A percentile compares a stretch with the other conserved stretches of the same genome.
Conservation (phyloP, 2,797 vertebrate species). For the Acanthis flammea region DNA sequence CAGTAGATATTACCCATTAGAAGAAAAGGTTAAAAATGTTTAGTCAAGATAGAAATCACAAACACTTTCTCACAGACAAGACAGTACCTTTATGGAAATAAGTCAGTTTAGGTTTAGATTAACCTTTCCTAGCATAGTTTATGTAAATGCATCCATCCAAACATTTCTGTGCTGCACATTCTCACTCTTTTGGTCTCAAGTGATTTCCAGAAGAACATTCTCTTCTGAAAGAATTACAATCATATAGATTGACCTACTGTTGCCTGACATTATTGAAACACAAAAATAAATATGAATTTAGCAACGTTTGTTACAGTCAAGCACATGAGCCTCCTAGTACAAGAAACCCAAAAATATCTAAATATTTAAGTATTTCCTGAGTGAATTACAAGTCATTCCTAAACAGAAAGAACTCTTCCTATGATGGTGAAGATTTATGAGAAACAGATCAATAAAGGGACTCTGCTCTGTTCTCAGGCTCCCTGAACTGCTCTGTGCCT, state of each 20-base stretch:
- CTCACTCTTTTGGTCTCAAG: not conserved
- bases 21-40: not conserved
- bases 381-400: not conserved
- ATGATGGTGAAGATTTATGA: not conserved
- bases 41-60: not conserved
- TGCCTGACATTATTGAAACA: not conserved
- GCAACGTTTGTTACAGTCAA: not conserved
- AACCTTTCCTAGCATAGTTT: not conserved
- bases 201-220: not conserved
- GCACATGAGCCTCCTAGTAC: not conserved
- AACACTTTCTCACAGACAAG: not conserved
- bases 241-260: not conserved
- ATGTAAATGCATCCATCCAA: not conserved
- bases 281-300: not conserved
- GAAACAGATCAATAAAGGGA: not conserved
- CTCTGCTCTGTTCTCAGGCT: not conserved
- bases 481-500: not conserved
- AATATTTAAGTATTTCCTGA: not conserved
- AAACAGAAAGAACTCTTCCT: not conserved
- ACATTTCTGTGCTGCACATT: not conserved
- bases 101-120: not conserved
- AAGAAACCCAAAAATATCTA: not conserved
- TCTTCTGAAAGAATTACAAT: not conserved
- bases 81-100: not conserved
- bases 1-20: not conserved